Conservation (phyloP, 2,888 invertebrate species). For the Rhyacophila evoluta region DNA sequence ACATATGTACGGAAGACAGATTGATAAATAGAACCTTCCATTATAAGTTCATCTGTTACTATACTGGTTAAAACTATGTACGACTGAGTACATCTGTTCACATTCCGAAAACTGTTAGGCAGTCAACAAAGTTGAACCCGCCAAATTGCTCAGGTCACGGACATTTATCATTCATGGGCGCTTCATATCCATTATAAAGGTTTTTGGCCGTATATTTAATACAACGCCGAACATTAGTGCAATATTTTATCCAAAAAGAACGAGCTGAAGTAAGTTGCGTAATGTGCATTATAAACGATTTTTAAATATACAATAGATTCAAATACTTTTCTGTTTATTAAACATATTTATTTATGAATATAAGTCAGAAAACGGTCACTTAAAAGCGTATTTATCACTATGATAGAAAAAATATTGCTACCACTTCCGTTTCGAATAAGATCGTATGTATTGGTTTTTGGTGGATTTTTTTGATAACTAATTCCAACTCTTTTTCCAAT, state of each 20-base stretch:
- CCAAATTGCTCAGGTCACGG: slow-evolving; percentile 22
- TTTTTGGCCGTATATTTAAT: neutral
- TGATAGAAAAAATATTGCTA: too few relatives aligned
- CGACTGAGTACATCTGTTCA: neutral
- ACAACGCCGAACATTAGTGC: neutral
- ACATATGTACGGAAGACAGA: neutral
- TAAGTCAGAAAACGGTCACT: too few relatives aligned
- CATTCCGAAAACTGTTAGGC: slow-evolving; percentile 8
- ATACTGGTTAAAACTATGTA: neutral
- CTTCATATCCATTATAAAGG: slow-evolving; percentile 17
- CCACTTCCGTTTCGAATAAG: too few relatives aligned
- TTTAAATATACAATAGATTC: too few relatives aligned
- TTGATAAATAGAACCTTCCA: neutral
- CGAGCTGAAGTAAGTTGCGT: too few relatives aligned
- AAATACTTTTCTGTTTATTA: too few relatives aligned
- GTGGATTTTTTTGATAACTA: too few relatives aligned
- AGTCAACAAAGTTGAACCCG: slow-evolving; percentile 8
- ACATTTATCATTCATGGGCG: slow-evolving; percentile 14
- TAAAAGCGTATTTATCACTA: too few relatives aligned
- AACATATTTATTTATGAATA: too few relatives aligned
- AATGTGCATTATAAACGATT: too few relatives aligned
- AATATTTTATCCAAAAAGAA: neutral
- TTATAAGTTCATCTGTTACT: neutral
- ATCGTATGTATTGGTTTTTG: too few relatives aligned
- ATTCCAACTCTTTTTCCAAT: too few relatives aligned